Conservation (phyloP, 2,797 vertebrate genomes). For the Melanotaenia parkinsoni region DNA sequence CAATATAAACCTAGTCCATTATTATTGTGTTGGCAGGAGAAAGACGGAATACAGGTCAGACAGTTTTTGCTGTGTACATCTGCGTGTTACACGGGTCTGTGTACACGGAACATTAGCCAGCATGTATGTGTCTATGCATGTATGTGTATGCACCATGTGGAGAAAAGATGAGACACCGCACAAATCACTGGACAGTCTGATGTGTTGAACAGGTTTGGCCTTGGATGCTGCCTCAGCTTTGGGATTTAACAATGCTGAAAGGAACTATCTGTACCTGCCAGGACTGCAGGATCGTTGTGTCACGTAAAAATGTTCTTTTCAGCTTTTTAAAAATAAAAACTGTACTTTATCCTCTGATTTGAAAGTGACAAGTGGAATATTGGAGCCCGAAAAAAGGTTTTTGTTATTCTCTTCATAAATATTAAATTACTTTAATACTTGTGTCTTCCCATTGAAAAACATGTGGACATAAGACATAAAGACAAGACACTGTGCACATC, state of each 20-base stretch:
- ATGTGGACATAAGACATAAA: conserved; percentile 18
- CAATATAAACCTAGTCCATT: too few species aligned
- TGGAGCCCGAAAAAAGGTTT: neutral
- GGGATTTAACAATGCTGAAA: conserved; percentile 60
- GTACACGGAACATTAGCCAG: conserved; percentile 19
- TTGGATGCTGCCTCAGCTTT: conserved; percentile 63
- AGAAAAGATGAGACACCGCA: conserved; percentile 69
- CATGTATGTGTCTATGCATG: conserved; percentile 13
- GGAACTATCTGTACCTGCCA: conserved; percentile 48
- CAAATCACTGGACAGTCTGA: conserved; percentile 65
- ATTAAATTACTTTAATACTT: neutral
- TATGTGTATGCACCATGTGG: conserved; percentile 61
- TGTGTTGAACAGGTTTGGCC: conserved; percentile 56
- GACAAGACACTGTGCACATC: conserved; percentile 31
- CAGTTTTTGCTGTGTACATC: conserved; percentile 32
- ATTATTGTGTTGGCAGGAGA: conserved; percentile 15
- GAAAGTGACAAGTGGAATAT: conserved; percentile 6
- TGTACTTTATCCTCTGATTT: conserved; percentile 23
- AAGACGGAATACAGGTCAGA: conserved; percentile 35
- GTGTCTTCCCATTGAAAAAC: conserved; percentile 15
- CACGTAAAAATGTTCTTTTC: conserved; percentile 37
- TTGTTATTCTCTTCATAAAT: neutral
- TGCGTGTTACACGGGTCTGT: neutral
- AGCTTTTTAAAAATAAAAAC: conserved; percentile 25
- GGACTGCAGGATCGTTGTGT: conserved; percentile 36